Evolutionary conservation across 2,797 vertebrate species (phyloP).

Genomic region (Poeciliopsis turneri): DNA sequence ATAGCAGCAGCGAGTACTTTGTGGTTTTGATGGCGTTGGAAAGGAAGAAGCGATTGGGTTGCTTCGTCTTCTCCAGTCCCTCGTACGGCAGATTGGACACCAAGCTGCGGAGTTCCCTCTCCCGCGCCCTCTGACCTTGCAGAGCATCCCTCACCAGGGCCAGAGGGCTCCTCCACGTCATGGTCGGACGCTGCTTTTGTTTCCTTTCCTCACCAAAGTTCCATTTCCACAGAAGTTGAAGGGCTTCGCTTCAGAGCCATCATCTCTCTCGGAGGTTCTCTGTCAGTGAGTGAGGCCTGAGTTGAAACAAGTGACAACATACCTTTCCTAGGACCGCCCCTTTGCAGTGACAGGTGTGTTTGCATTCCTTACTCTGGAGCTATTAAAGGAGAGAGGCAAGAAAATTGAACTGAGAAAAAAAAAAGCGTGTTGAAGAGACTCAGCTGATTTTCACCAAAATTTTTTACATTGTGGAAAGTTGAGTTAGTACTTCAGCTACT

Average conservation of each 20-base stretch:
- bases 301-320: constrained; percentile 42
- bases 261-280: constrained; percentile 17
- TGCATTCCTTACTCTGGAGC: constrained; percentile 57
- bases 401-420: constrained; percentile 4
- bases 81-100: constrained; percentile 86
- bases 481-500: background rate
- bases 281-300: constrained; percentile 27
- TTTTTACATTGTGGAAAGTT: background rate
- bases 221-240: constrained; percentile 38
- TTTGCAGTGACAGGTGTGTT: constrained; percentile 62
- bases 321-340: constrained; percentile 60
- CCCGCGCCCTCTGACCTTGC: constrained; percentile 76
- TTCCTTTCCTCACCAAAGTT: constrained; percentile 33
- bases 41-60: constrained; percentile 85
- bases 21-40: constrained; percentile 91
- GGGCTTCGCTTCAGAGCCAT: background rate
- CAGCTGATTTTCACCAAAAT: constrained; percentile 16
- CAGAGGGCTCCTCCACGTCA: constrained; percentile 73
- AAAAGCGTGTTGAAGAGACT: constrained; percentile 2
- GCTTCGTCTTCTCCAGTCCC: constrained; percentile 76
- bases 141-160: constrained; percentile 68
- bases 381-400: background rate
- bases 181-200: constrained; percentile 34
- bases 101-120: constrained; percentile 80
- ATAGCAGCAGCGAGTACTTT: constrained; percentile 87